Evolutionary conservation across 2,113 vertebrate species (phyloP), one percentile per base, ranked within the genome.

Genomic region (Riparia riparia): DNA sequence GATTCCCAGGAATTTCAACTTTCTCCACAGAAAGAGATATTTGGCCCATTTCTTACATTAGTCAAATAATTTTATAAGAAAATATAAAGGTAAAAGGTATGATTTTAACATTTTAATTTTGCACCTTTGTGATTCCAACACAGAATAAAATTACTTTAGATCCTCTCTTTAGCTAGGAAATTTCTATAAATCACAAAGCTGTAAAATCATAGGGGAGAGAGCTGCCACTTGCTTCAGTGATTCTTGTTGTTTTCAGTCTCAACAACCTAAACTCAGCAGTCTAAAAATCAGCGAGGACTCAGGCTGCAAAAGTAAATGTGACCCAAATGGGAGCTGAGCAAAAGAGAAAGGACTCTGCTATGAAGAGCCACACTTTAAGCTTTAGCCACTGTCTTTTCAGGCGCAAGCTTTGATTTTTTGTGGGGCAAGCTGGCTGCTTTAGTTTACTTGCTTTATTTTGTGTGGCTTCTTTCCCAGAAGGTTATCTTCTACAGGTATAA

Each of bases 281-380:
- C 21, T 61, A 20, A 77, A 57, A 76, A 76, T 54, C 7, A 61
- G 26, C 29, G 42, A 91, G n/a, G 41, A 25, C 11, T 58, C 41
- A 41, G 61, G 49, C 16, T 94, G 25, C 21, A 78, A 42, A 89
- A 82, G 15, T 14, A 89, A 64, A 79, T 8, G 39, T 54, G 22
- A 47, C 17, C 17, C 47, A 37, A 39, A n/a, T 21, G 2, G 2
- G 42, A 89, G 13, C 32, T 3, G 20, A 83, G 31, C 41, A 63
- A 34, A 41, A 82, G 24, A 14, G 25, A 41, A 80, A 45, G 41
- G 24, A 21, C 39, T 89, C 32, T 91, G 42, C 49, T 60, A 9
- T 1, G 6, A 56, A 34, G 41, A 56, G 41, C 14, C 49, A 29
- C 0, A 0, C 12, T 66, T 58, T 24, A 49, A 53, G 41, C n/a